phyloP scores from a whole-genome alignment of 2,797 vertebrate species.

The Hydrolagus colliei region DNA sequence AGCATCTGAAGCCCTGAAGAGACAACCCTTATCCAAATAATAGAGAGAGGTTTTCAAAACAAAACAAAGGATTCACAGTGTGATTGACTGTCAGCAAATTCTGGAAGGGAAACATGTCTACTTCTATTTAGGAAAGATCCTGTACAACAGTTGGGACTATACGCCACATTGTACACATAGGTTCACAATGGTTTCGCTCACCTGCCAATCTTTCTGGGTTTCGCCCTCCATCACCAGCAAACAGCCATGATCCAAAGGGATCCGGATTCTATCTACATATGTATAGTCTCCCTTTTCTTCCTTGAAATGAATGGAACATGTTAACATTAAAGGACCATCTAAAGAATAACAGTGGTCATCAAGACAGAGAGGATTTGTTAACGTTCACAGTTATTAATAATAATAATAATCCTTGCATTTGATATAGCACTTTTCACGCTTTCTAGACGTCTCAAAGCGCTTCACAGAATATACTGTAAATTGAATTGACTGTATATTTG shows the following conservation, averaged over 20 bases:
- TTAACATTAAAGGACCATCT: background rate
- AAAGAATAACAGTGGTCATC: background rate
- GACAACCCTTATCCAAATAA: too few relatives aligned
- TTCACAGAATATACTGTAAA: too few relatives aligned
- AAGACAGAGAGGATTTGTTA: background rate
- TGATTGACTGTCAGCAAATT: background rate
- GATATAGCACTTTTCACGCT: too few relatives aligned
- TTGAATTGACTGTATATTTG: too few relatives aligned
- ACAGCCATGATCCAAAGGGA: conserved; percentile 78
- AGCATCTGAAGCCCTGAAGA: too few relatives aligned
- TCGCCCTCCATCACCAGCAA: conserved; percentile 87
- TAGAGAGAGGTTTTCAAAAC: too few relatives aligned
- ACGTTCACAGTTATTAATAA: too few relatives aligned
- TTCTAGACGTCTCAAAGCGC: too few relatives aligned
- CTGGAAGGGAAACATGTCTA: background rate
- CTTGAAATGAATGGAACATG: conserved; percentile 47
- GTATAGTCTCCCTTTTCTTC: conserved; percentile 80
- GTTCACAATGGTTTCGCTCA: conserved; percentile 40
- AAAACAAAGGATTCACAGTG: too few relatives aligned
- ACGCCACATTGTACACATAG: background rate
- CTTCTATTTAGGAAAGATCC: background rate
- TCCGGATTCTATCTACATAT: conserved; percentile 65
- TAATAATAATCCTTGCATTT: too few relatives aligned
- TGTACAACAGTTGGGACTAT: too few relatives aligned
- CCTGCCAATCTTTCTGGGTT: conserved; percentile 92